Percentiles rank a stretch among this genome's conserved stretches.
phyloP scores from a whole-genome alignment of 1,140 invertebrate genomes.

The Scylla paramamosain region DNA sequence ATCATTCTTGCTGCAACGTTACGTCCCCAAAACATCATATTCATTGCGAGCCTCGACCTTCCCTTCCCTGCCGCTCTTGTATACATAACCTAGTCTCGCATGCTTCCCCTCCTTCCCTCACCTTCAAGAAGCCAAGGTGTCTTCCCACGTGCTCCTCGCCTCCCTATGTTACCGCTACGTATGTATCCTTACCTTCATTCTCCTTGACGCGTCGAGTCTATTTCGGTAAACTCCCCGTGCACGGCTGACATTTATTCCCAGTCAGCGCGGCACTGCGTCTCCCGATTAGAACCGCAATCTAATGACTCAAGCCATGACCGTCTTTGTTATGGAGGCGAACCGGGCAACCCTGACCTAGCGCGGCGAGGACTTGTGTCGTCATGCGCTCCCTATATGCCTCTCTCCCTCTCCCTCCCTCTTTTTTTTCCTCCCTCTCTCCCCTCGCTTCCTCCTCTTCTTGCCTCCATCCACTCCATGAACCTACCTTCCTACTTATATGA shows the following conservation, averaged over 20 bases:
- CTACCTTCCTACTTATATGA: neutral
- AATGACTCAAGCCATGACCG: neutral
- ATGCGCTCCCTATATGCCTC: neutral
- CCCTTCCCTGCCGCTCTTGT: too few species aligned
- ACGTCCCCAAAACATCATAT: too few species aligned
- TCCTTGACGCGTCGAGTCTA: too few species aligned
- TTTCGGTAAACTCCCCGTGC: too few species aligned
- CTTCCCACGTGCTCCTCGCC: too few species aligned
- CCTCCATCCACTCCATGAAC: too few species aligned
- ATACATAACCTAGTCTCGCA: neutral
- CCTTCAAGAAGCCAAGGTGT: neutral
- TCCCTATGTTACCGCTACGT: too few species aligned
- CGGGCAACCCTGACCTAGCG: neutral
- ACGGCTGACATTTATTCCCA: too few species aligned
- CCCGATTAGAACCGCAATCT: neutral
- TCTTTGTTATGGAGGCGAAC: neutral
- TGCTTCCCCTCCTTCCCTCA: neutral
- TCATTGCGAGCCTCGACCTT: too few species aligned
- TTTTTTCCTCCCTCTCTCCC: neutral
- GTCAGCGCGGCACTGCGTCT: too few species aligned
- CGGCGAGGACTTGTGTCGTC: neutral
- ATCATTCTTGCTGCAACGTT: too few species aligned
- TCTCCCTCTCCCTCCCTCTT: neutral
- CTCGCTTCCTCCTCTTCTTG: neutral
- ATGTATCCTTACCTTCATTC: too few species aligned